Evolutionary conservation across 2,888 invertebrate species (phyloP), one percentile per base, ranked within the genome.

Genomic region (Tipula vernalis): DNA sequence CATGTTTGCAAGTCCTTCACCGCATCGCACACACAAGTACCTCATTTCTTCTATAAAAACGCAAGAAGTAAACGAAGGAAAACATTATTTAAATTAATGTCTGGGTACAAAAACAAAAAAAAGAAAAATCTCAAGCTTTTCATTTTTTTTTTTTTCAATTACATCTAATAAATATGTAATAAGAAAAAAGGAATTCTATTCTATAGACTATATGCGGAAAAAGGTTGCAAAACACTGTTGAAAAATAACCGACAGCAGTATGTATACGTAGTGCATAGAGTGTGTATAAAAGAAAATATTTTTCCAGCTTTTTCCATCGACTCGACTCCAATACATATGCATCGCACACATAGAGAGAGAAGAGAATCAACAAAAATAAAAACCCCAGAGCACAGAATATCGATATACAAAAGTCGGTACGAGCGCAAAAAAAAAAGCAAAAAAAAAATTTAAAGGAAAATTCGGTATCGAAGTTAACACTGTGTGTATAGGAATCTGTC

Each of bases 81-180:
- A 71, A 71, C 71, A 71, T 71, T 71, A 71, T 71, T 71, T 71
- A 71, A 71, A 71, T 71, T 71, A 71, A 71, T 71, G 71, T 71
- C 71, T 71, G 71, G 28, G 71, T 71, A 71, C 28, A 71, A 18
- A 5, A 51, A 15, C 5, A 51, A n/a, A 57, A 57, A 57, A 71
- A 71, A n/a, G n/a, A 10, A 71, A 71, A 71, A 71, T 71, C 71
- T 71, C 71, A 71, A 71, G 71, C 28, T 71, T 57, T 57, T 57
- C 10, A 44, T 44, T 28, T 10, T 71, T 71, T 71, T 71, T 71
- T 28, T 71, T 71, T 71, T 71, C 71, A 71, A 71, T 71, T 71
- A 71, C 71, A 28, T 71, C 71, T 71, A 71, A 71, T 71, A 71
- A 71, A 71, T 71, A 71, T 71, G 71, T 71, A 71, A 71, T 71